Base-by-base conservation (phyloP, 2,113 vertebrate genomes). In the Dermatemys mawii region DNA sequence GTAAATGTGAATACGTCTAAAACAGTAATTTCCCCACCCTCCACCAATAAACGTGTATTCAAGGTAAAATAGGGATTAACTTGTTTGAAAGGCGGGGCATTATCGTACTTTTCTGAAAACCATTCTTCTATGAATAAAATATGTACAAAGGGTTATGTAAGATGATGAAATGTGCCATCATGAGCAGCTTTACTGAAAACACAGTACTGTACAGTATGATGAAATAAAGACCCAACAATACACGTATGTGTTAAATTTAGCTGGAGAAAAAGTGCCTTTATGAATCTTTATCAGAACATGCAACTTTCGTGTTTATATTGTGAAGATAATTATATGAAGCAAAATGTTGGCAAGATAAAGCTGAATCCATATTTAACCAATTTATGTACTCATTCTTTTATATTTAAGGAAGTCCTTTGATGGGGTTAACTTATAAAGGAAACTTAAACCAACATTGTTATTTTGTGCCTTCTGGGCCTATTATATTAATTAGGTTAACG, bases 161-260 rank as follows among this genome's bases (percentile, higher is more conserved):
- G 95, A 95, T 95, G 90, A 92, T 93, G 90, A 96, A 84, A 95
- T 95, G 81, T 93, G 51, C 89, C 93, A 95, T 80, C 81, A 50
- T 87, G 89, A 84, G 6, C 81, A 79, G 92, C 88, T 96, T 97
- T 93, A 97, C 88, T 94, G 89, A 93, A 96, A 97, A 97, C 84
- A 54, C 21, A 81, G 5, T 82, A n/a, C 83, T 89, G 53, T 94
- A 88, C 53, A 94, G 83, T 90, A 4, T 86, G 51, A 80, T 80
- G 17, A 97, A 97, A 96, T 94, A 70, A 11, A 87, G 78, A 95
- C 86, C 2, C 7, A 92, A 75, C 89, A 94, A 63, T n/a, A 95
- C 76, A 86, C 63, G 83, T 86, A 73, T 75, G 94, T 75, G 63
- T 96, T 94, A 95, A 87, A 87, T 94, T 63, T 87, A 90, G 53